Conservation (phyloP, 2,113 vertebrate genomes). For the Heptranchias perlo region DNA sequence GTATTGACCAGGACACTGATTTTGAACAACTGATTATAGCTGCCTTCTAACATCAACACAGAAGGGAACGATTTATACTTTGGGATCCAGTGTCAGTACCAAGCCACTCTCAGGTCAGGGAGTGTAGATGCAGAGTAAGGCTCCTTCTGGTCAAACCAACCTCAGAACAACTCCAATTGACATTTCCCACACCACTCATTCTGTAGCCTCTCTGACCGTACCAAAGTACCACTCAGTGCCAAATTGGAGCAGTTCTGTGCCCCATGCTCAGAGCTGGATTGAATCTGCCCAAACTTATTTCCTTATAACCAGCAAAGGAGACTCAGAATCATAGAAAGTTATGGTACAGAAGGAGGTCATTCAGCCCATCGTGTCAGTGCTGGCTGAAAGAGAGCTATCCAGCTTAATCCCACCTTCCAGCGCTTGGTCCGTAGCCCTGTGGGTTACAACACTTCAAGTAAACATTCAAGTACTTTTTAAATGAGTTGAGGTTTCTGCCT, state of each 20-base stretch:
- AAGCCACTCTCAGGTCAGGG: neutral
- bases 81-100: neutral
- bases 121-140: neutral
- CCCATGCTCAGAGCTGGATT: neutral
- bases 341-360: no score
- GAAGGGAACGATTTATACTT: neutral
- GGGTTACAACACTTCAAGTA: no score
- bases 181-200: neutral
- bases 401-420: no score
- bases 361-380: no score
- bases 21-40: neutral
- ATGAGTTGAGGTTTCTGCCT: no score
- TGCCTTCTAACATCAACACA: neutral
- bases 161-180: neutral
- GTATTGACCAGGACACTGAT: neutral
- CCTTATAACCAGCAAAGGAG: neutral
- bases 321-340: no score
- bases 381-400: no score
- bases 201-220: neutral
- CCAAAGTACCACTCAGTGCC: neutral
- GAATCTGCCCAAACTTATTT: neutral
- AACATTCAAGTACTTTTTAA: no score
- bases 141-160: neutral
- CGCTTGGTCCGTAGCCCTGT: no score
- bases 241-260: neutral